phyloP scores from a whole-genome alignment of 2,888 invertebrate genomes.

The Diarsia brunnea region DNA sequence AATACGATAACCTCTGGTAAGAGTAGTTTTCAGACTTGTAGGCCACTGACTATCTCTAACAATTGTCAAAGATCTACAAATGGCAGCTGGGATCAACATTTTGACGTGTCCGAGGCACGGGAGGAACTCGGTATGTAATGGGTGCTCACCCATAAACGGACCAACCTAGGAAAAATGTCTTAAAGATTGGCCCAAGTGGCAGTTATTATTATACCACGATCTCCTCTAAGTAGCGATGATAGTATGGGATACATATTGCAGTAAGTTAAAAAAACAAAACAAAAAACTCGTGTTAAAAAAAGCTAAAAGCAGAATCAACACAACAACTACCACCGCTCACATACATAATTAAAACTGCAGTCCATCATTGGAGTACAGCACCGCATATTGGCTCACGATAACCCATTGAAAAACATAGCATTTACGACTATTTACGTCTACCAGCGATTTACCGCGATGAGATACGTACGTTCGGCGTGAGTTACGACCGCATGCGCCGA shows the following conservation, averaged over 20 bases:
- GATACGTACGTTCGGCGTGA: conserved; percentile 75
- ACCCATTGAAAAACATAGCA: conserved; percentile 82
- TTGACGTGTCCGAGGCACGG: too few species aligned
- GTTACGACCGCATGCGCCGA: conserved; percentile 69
- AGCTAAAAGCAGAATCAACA: background rate
- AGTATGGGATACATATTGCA: background rate
- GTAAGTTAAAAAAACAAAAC: background rate
- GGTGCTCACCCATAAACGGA: too few species aligned
- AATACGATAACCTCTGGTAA: too few species aligned
- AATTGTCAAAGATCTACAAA: too few species aligned
- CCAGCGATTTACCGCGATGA: conserved; percentile 81
- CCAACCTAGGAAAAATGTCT: too few species aligned
- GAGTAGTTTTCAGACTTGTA: too few species aligned
- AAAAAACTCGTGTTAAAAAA: background rate
- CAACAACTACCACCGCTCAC: background rate
- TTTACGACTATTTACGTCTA: conserved; percentile 82
- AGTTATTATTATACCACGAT: too few species aligned
- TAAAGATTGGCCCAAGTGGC: too few species aligned
- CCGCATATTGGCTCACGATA: conserved; percentile 77
- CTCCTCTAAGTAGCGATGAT: background rate
- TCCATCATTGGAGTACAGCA: conserved; percentile 62
- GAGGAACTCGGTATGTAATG: too few species aligned
- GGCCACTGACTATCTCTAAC: too few species aligned
- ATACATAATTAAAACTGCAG: conserved; percentile 33
- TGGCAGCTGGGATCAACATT: too few species aligned